A percentile compares a stretch with the other conserved stretches of the same genome.
Evolutionary conservation across 2,888 invertebrate genomes (phyloP).

Genomic region (Tetranychus piercei): DNA sequence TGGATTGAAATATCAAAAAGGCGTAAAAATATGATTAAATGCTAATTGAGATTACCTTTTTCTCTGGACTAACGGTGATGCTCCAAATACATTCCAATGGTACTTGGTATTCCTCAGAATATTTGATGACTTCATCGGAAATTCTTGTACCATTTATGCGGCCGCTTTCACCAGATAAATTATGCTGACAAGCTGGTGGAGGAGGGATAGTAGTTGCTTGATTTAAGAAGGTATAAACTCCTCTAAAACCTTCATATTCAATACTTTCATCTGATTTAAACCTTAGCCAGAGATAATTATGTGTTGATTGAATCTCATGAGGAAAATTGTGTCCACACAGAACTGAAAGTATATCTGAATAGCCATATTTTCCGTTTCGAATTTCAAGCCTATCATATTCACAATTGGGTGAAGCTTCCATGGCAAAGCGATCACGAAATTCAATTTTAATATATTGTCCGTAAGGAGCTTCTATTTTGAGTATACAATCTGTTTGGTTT

Average conservation of each 20-base stretch:
- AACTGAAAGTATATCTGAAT: conserved; percentile 45
- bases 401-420: conserved; percentile 50
- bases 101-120: conserved; percentile 39
- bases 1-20: neutral
- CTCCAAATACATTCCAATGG: conserved; percentile 57
- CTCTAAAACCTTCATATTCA: conserved; percentile 56
- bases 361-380: conserved; percentile 60
- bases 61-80: conserved; percentile 44
- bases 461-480: conserved; percentile 41
- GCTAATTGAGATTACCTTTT: conserved; percentile 39
- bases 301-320: conserved; percentile 50
- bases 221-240: conserved; percentile 49
- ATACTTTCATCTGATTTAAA: conserved; percentile 64
- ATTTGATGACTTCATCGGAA: conserved; percentile 30
- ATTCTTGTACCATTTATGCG: neutral
- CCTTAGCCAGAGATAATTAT: conserved; percentile 54
- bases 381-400: conserved; percentile 63
- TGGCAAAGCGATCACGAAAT: conserved; percentile 56
- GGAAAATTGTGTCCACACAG: conserved; percentile 55
- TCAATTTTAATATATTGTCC: conserved; percentile 45
- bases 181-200: neutral
- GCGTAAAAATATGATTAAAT: neutral
- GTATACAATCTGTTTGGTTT: conserved; percentile 47
- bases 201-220: too few species aligned
- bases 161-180: conserved; percentile 8